A percentile compares a stretch with the other conserved stretches of the same genome.
These are phyloP conservation scores for Dysidea cf. avara DNA, from an alignment of 37 sponge, comb jelly and placozoan species.

Conservation along the genomic window DNA sequence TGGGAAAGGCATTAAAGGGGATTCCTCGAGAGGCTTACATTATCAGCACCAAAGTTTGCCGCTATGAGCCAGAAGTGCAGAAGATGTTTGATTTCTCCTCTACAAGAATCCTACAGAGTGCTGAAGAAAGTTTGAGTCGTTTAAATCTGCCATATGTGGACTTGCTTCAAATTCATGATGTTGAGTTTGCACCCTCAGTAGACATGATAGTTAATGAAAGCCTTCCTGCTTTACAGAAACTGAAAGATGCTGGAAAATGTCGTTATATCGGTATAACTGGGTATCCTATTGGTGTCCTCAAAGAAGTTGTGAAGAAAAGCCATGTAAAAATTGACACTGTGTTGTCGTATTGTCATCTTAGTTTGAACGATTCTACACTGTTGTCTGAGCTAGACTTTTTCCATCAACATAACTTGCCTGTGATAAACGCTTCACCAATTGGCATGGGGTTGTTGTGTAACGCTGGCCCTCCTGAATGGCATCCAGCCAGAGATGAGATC, in stretches of 20 bases:
- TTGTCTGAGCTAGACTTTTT: slow-evolving; percentile 62
- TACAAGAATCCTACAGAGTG: slow-evolving; percentile 46
- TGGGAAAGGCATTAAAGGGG: slow-evolving; percentile 70
- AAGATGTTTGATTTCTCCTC: slow-evolving; percentile 87
- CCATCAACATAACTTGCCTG: slow-evolving; percentile 55
- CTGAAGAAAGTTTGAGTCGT: slow-evolving; percentile 66
- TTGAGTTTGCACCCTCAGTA: slow-evolving; percentile 89
- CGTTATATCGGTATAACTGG: slow-evolving; percentile 93
- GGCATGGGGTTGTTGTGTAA: slow-evolving; percentile 83
- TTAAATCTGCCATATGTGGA: slow-evolving; percentile 79
- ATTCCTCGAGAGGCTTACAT: slow-evolving; percentile 67
- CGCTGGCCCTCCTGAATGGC: slow-evolving; percentile 62
- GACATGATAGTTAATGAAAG: slow-evolving; percentile 76
- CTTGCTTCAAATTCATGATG: slow-evolving; percentile 85
- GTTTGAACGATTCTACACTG: slow-evolving; percentile 78
- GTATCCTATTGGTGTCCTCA: slow-evolving; percentile 66
- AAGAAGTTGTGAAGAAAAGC: slow-evolving; percentile 41
- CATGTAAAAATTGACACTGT: slow-evolving; percentile 78
- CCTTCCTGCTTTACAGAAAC: slow-evolving; percentile 79
- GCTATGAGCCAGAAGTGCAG: slow-evolving; percentile 56
- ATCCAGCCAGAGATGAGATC: slow-evolving; percentile 74
- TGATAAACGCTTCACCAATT: slow-evolving; percentile 92
- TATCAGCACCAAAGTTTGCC: slow-evolving; percentile 85
- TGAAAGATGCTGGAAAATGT: slow-evolving; percentile 78
- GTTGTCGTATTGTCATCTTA: slow-evolving; percentile 77